Evolutionary conservation across 2,797 vertebrate species (phyloP), one percentile per base, ranked within the genome.

Genomic region (Parauchenoglanis punctatus): DNA sequence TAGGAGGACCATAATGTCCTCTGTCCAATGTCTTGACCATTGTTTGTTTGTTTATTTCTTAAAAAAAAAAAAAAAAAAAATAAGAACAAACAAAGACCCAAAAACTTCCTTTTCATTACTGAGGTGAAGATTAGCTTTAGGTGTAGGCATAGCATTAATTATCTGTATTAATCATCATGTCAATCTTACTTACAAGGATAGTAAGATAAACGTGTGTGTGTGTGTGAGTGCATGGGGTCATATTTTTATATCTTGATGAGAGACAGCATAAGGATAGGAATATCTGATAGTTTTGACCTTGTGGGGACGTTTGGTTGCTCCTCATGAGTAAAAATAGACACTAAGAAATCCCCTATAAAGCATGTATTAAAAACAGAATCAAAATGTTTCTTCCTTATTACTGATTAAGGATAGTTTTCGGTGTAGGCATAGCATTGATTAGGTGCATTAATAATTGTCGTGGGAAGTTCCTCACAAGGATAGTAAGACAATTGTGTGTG

Each of bases 381-480:
- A 40, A 49, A 52, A 2, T 28, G 25, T 76, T 52, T 58, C 18
- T 4, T 80, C 40, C 1, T 35, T 78, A 15, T 81, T 28, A 67
- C 7, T 65, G 44, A 67, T 61, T 81, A 61, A 81, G 58, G 40
- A 65, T n/a, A 63, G 59, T 17, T 68, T 31, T 28, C 52, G 8
- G 17, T 82, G 61, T 25, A 65, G 56, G 0, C 2, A 63, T 46
- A 17, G 2, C 7, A 63, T 63, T 46, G 1, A 81, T 63, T 61
- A 0, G 44, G n/a, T 83, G 63, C 81, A 83, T 20, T 52, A 65
- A 67, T 83, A 20, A 83, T 12, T 83, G 40, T 82, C 44, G 63
- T 15, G 44, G 2, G 35, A 40, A 40, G 78, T n/a, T 44, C 20
- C 11, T 81, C 12, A 61, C 5, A 61, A 44, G 78, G 56, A 81